Percentiles rank a stretch among this genome's conserved stretches.
Evolutionary conservation across 2,113 vertebrate genomes (phyloP).

Genomic region (Porphyrio hochstetteri): DNA sequence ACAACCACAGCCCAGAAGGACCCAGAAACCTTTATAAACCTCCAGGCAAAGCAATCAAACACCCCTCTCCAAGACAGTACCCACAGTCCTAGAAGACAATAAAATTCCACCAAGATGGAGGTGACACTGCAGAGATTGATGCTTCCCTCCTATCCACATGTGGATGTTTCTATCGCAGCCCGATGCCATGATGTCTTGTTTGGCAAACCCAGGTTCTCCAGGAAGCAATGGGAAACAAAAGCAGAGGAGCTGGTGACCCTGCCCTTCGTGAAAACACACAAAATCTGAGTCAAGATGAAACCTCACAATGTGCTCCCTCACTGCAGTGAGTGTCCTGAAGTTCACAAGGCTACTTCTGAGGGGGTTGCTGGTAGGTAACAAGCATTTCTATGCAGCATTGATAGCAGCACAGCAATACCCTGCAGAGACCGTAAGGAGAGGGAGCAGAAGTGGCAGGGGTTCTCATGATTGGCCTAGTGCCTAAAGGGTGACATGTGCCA

Average conservation of each 20-base stretch:
- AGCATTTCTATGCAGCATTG: background rate
- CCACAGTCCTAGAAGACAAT: background rate
- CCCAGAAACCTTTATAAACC: background rate
- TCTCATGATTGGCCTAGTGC: background rate
- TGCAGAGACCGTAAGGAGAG: background rate
- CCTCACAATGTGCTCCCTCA: background rate
- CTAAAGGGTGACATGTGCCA: background rate
- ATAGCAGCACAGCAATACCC: background rate
- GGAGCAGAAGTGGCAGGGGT: background rate
- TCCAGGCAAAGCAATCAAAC: background rate
- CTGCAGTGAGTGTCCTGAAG: background rate
- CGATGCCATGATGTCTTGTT: rapidly evolving
- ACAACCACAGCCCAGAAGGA: background rate
- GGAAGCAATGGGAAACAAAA: background rate
- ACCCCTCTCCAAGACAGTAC: background rate
- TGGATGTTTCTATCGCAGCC: background rate
- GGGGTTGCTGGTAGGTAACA: background rate
- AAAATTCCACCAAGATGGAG: background rate
- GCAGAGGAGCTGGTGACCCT: background rate
- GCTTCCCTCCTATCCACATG: background rate
- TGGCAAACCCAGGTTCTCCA: background rate
- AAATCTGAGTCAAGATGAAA: background rate
- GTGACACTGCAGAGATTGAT: background rate
- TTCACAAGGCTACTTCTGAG: background rate
- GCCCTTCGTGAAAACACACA: background rate